A percentile compares a stretch with the other conserved stretches of the same genome.
These are phyloP conservation scores for Amblyteles armatorius DNA, from an alignment of 2,888 invertebrate species.

Conservation along the genomic window DNA sequence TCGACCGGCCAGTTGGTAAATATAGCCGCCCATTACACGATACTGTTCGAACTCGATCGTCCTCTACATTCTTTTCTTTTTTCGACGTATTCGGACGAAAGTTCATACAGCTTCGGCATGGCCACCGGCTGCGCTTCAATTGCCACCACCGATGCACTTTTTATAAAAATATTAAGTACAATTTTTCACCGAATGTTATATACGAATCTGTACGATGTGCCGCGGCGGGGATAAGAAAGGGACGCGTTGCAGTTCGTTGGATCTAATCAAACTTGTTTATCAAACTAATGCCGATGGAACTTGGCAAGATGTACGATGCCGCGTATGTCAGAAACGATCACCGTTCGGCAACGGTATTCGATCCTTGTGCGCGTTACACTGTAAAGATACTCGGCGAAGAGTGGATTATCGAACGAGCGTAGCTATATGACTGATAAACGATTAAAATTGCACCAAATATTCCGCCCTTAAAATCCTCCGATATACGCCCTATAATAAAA, in stretches of 20 bases:
- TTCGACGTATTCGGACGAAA: conserved; percentile 6
- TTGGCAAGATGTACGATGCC: background rate
- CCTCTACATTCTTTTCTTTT: background rate
- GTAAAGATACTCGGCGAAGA: background rate
- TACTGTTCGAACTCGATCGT: conserved; percentile 26
- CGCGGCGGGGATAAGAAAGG: background rate
- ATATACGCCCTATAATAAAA: conserved; percentile 2
- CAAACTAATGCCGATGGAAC: background rate
- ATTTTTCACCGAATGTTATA: conserved; percentile 64
- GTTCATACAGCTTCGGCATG: conserved; percentile 12
- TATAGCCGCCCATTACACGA: conserved; percentile 39
- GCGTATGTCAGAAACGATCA: background rate
- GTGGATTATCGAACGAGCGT: conserved; percentile 6
- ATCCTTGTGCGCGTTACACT: background rate
- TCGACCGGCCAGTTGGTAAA: conserved; percentile 70
- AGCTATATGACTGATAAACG: background rate
- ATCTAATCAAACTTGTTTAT: conserved; percentile 36
- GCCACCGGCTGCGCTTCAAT: conserved; percentile 14
- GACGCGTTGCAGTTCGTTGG: background rate
- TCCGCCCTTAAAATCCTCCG: conserved; percentile 27
- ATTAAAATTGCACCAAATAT: conserved; percentile 19
- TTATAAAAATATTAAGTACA: conserved; percentile 54
- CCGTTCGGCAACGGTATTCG: background rate
- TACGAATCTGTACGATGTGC: background rate
- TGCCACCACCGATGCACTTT: conserved; percentile 39